Evolutionary conservation across 2,113 vertebrate species (phyloP), one percentile per base, ranked within the genome.

Genomic region (Chaenogobius annularis): DNA sequence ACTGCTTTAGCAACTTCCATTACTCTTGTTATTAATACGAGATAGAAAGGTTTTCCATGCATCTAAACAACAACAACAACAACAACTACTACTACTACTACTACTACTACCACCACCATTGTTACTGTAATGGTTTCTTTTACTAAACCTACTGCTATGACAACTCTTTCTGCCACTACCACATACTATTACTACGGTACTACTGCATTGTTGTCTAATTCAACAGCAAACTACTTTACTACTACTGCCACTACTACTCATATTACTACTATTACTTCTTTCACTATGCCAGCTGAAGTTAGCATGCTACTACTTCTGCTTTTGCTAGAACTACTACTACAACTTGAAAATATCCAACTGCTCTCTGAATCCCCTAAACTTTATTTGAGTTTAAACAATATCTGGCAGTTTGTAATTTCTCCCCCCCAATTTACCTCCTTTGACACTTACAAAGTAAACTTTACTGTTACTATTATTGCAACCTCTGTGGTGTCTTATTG

Each of bases 401-500:
- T 58, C 20, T 12, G 3, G 15, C 59, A 37, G 7, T 62, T 40
- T 35, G 31, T 62, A 15, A 62, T 62, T 46, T 46, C 12, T 46
- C 10, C 10, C 10, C 10, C 22, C 19, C 63, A 14, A 46, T 23
- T 66, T 66, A 47, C 43, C 14, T 66, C 19, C 19, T 65, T 2
- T 46, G 43, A 66, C 43, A 22, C 43, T 66, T 66, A 46, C 12
- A 66, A 10, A 66, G 7, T 15, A 8, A 10, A 22, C 11, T 74
- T 58, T 59, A 55, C 44, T 17, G 52, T 58, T 12, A 31, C 56
- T 20, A n/a, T 59, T 23, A 52, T 48, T 52, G 62, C 23, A 71
- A 54, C 50, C 44, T 35, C 71, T 12, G 14, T 46, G 26, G 4
- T 40, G 13, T 73, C 66, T 54, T 44, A 65, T 47, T 47, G 43